A percentile compares a stretch with the other conserved stretches of the same genome.
Conservation (phyloP, 2,888 invertebrate genomes). For the Meghimatium bilineatum region DNA sequence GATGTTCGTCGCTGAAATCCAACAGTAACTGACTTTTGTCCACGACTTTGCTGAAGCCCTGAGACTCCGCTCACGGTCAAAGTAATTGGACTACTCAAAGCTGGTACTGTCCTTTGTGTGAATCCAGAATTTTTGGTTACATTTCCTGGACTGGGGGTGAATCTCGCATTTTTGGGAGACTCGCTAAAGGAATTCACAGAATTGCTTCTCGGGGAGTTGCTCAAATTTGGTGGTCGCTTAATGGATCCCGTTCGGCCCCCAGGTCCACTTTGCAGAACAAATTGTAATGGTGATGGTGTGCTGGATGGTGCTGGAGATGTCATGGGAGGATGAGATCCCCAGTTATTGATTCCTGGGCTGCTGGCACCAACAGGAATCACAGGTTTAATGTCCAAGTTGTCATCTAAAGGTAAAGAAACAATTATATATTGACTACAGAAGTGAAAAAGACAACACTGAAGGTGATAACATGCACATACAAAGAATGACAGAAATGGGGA, state of each 20-base stretch:
- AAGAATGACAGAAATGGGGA: too few species aligned
- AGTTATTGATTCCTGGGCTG: constrained; percentile 19
- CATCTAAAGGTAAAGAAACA: constrained; percentile 6
- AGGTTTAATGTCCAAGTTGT: constrained; percentile 34
- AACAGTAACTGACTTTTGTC: constrained; percentile 47
- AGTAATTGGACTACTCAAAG: constrained; percentile 61
- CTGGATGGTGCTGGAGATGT: constrained; percentile 28
- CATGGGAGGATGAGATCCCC: constrained; percentile 20
- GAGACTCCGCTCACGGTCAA: constrained; percentile 3
- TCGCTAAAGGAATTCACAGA: constrained; percentile 57
- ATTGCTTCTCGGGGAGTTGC: constrained; percentile 51
- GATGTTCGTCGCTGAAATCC: constrained; percentile 50
- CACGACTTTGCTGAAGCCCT: constrained; percentile 37
- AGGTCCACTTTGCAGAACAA: constrained; percentile 35
- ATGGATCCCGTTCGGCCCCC: neutral
- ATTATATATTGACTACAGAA: too few species aligned
- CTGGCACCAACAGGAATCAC: neutral
- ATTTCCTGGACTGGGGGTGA: constrained; percentile 57
- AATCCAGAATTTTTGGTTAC: constrained; percentile 56
- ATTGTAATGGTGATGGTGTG: constrained; percentile 46
- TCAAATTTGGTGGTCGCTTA: constrained; percentile 32
- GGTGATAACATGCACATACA: too few species aligned
- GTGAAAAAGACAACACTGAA: too few species aligned
- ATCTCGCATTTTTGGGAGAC: constrained; percentile 64
- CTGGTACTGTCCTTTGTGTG: constrained; percentile 49